Base-by-base conservation (phyloP, 2,888 invertebrate species). In the Chrysolina oricalcia region DNA sequence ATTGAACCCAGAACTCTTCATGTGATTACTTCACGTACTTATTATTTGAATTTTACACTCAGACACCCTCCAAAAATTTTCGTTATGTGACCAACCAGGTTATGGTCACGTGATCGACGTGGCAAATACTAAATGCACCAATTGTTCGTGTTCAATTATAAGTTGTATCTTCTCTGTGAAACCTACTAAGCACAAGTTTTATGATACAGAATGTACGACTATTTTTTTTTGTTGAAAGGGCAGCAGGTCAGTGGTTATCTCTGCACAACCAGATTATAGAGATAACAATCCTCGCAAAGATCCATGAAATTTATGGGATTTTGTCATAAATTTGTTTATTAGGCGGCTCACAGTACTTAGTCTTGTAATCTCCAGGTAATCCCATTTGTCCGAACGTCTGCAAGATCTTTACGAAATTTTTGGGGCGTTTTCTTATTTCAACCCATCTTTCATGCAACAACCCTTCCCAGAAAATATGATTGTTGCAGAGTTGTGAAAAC, bases 361-460 rank as follows among this genome's bases (percentile, higher is more conserved):
- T 48, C 62, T 40, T 70, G 70, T 70, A 70, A 70, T 70, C 43
- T 23, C n/a, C 62, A 27, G 50, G 27, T 70, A 70, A 70, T 70
- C 70, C 70, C 21, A 70, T 70, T 70, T 62, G 35, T 59, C 11
- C 19, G 11, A 13, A 53, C 35, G 43, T 40, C 70, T 56, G 50
- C 23, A 40, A 56, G n/a, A 19, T 56, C 19, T 21, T 23, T 35
- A 15, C 17, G 43, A 64, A 21, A 43, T 64, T 64, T 64, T 13
- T 64, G 13, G 43, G 53, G 53, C 19, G 53, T 53, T 53, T 53
- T 53, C 53, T 53, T 53, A 15, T 43, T 43, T 43, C 6, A 43
- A 43, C 43, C 43, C 43, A 43, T 53, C 10, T 53, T 21, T 21
- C 19, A 10, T 19, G 21, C 21, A 19, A 13, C 53, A 53, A 53